Base-by-base conservation (phyloP, 2,797 vertebrate genomes). In the Betta splendens region DNA sequence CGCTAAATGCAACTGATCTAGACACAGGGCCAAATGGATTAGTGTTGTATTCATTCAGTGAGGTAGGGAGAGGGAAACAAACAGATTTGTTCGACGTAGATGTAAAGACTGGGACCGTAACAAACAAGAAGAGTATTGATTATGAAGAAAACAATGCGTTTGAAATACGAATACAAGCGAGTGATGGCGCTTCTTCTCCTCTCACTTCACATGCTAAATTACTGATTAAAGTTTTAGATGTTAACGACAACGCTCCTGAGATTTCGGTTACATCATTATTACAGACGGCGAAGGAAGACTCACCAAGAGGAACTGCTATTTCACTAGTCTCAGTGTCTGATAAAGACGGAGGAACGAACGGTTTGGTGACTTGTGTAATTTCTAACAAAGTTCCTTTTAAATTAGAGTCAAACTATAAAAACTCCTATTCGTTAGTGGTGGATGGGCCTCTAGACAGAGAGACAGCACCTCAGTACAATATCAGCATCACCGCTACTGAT, bases 181-280 rank as follows among this genome's bases (percentile, higher is more conserved):
- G 71, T 29, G 93, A 94, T 39, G 81, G 83, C 23, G 91, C 90
- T 0, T 50, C 58, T 1, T 59, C 73, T 0, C 87, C 89, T 0
- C 8, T 81, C 28, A 75, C 72, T 0, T 73, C 89, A n/a, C 87
- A 93, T 2, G 87, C 88, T 3, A 79, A 87, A 70, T 49, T 91
- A 37, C 47, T 91, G 40, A 8, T 91, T 2, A 87, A 90, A 64
- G 77, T 92, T 0, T 48, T 85, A 33, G 89, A 92, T 67, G 47
- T 89, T 0, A 92, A 92, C 69, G 91, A 92, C 51, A 92, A 92
- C 47, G 52, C 75, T 47, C 91, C 90, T 1, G 84, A 88, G 61
- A 87, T 92, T 17, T 35, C 42, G 0, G 69, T 91, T 16, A 85
- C 89, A 7, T 89, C 87, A 21, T 49, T 90, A 0, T 73, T 82